phyloP scores from a whole-genome alignment of 2,888 invertebrate genomes.

The Mythimna impura region DNA sequence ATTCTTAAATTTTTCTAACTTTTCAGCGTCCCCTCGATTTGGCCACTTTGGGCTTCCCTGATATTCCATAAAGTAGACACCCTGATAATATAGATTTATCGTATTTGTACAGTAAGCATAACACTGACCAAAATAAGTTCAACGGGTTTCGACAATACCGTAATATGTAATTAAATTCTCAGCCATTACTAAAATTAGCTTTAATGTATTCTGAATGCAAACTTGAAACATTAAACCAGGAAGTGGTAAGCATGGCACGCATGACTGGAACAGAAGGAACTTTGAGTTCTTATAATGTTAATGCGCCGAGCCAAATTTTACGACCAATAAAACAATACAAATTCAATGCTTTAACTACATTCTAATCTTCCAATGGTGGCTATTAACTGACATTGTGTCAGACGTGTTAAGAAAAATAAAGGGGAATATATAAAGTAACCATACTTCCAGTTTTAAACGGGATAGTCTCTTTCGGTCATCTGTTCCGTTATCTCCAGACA shows the following conservation, averaged over 20 bases:
- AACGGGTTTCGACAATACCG: slow-evolving; percentile 41
- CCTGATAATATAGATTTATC: slow-evolving; percentile 11
- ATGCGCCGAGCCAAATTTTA: slow-evolving; percentile 49
- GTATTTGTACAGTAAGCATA: slow-evolving; percentile 40
- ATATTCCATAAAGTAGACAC: no score
- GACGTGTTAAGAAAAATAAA: slow-evolving; percentile 64
- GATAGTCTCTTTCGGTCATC: no score
- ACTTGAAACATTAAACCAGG: slow-evolving; percentile 51
- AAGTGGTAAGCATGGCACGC: slow-evolving; percentile 42
- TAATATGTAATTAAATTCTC: slow-evolving; percentile 43
- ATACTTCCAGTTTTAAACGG: no score
- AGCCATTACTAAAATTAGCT: slow-evolving; percentile 44
- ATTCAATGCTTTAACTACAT: slow-evolving; percentile 62
- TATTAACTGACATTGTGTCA: slow-evolving; percentile 55
- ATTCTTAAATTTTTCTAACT: no score
- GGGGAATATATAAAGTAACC: slow-evolving; percentile 21
- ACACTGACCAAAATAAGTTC: slow-evolving; percentile 42
- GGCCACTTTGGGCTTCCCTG: no score
- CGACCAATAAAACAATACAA: slow-evolving; percentile 60
- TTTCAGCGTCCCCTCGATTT: no score
- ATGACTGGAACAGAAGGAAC: slow-evolving; percentile 48
- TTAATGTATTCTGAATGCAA: slow-evolving; percentile 36
- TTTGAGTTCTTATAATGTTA: slow-evolving; percentile 45
- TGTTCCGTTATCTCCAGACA: no score
- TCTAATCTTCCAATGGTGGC: slow-evolving; percentile 61